Percentiles rank a stretch among this genome's conserved stretches.
Evolutionary conservation across 1,140 invertebrate species (phyloP).

Genomic region (Hypsibius dujardini): DNA sequence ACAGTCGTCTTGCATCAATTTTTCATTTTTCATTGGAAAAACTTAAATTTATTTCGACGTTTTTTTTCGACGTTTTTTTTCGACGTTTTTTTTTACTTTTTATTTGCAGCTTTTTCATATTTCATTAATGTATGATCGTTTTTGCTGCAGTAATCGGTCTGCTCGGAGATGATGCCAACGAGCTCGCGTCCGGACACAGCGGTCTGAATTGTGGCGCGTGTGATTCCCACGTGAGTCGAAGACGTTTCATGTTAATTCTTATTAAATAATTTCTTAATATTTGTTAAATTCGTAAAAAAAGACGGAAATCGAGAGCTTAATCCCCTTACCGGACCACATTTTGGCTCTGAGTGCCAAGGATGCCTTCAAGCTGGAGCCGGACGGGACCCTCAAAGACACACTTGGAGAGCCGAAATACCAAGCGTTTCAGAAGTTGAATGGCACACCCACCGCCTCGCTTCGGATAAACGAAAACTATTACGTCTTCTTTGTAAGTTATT

Average conservation of each 20-base stretch:
- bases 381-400: not conserved
- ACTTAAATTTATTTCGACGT: too few species aligned
- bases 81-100: too few species aligned
- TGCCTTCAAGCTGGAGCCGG: not conserved
- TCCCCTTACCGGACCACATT: slow-evolving; percentile 5
- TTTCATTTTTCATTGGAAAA: too few species aligned
- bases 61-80: too few species aligned
- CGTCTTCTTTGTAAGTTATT: slow-evolving; percentile 8
- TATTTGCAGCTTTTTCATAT: too few species aligned
- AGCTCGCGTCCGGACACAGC: not conserved
- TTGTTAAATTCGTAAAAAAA: not conserved
- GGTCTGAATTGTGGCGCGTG: too few species aligned
- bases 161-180: not conserved
- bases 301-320: not conserved
- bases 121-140: too few species aligned
- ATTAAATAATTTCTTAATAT: too few species aligned
- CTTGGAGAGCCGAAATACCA: not conserved
- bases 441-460: not conserved
- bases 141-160: not conserved
- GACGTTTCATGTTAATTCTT: too few species aligned
- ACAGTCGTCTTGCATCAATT: too few species aligned
- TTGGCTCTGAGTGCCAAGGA: not conserved
- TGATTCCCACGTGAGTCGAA: too few species aligned
- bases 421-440: not conserved
- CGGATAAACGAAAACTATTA: not conserved